These are phyloP conservation scores for Pseudomyrmex gracilis DNA, from an alignment of 1,140 invertebrate genomes.

Conservation along the genomic window DNA sequence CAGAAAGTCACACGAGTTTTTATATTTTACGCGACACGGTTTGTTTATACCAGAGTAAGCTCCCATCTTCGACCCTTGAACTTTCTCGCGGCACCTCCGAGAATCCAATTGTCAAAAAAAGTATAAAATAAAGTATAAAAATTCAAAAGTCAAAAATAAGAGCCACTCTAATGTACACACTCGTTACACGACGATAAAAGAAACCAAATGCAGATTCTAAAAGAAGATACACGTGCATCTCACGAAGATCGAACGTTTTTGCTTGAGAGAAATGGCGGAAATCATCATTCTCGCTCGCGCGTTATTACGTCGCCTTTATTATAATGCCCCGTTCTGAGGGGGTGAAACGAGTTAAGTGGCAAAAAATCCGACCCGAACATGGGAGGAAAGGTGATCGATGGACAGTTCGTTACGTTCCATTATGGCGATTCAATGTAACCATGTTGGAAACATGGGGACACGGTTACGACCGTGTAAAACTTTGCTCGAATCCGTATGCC, in stretches of 20 bases:
- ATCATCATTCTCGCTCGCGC: constrained; percentile 7
- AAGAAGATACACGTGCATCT: constrained; percentile 1
- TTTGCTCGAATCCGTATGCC: constrained; percentile 35
- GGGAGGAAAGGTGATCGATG: constrained; percentile 55
- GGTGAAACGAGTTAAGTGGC: constrained; percentile 48
- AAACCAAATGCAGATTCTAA: neutral
- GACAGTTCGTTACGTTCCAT: constrained; percentile 57
- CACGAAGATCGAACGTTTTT: constrained; percentile 44
- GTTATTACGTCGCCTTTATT: constrained; percentile 54
- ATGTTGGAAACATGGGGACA: constrained; percentile 9
- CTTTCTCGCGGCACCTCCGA: too few species aligned
- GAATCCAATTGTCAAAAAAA: too few species aligned
- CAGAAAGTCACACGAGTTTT: too few species aligned
- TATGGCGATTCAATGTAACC: constrained; percentile 34
- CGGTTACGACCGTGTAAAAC: constrained; percentile 42
- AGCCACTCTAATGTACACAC: too few species aligned
- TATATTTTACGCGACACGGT: too few species aligned
- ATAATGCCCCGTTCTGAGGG: constrained; percentile 10
- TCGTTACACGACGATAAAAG: neutral
- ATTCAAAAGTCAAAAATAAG: too few species aligned
- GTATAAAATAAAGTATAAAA: too few species aligned
- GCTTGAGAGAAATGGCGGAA: constrained; percentile 13
- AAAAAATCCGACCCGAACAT: constrained; percentile 39
- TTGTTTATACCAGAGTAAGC: too few species aligned
- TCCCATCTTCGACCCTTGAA: too few species aligned